Evolutionary conservation across 2,797 vertebrate genomes (phyloP).

Genomic region (Notamacropus eugenii): DNA sequence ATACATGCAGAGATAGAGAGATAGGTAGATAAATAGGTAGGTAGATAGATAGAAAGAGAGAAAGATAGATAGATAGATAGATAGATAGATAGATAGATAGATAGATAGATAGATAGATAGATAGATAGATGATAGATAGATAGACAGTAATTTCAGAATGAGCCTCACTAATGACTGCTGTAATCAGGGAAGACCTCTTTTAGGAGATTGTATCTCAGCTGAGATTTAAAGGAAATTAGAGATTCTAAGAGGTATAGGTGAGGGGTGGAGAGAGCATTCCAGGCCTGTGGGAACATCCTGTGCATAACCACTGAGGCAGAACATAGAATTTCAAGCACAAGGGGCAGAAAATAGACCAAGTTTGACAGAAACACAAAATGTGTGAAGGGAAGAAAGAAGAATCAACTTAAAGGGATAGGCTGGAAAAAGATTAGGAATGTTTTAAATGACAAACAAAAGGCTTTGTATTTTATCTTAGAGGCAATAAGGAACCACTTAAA

Average conservation of each 20-base stretch:
- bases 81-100: not conserved
- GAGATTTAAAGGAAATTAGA: not conserved
- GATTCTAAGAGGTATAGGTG: not conserved
- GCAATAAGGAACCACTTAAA: not conserved
- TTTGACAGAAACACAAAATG: not conserved
- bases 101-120: not conserved
- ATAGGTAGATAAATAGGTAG: not conserved
- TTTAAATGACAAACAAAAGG: not conserved
- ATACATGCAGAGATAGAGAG: not conserved
- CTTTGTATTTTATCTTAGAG: not conserved
- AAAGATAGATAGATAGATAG: too few relatives aligned
- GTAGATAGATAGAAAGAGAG: too few relatives aligned
- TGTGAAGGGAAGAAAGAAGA: not conserved
- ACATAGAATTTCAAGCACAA: not conserved
- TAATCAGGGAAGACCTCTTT: not conserved
- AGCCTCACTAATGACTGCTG: too few relatives aligned
- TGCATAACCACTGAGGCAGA: not conserved
- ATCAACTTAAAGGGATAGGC: not conserved
- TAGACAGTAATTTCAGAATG: not conserved
- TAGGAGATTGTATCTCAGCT: not conserved
- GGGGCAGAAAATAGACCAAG: not conserved
- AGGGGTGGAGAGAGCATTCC: not conserved
- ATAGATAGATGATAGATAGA: too few relatives aligned
- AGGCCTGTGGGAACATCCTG: not conserved
- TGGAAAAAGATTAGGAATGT: not conserved